A percentile compares a stretch with the other conserved stretches of the same genome.
These are phyloP conservation scores for Incurvaria masculella DNA, from an alignment of 2,888 invertebrate species.

Conservation along the genomic window DNA sequence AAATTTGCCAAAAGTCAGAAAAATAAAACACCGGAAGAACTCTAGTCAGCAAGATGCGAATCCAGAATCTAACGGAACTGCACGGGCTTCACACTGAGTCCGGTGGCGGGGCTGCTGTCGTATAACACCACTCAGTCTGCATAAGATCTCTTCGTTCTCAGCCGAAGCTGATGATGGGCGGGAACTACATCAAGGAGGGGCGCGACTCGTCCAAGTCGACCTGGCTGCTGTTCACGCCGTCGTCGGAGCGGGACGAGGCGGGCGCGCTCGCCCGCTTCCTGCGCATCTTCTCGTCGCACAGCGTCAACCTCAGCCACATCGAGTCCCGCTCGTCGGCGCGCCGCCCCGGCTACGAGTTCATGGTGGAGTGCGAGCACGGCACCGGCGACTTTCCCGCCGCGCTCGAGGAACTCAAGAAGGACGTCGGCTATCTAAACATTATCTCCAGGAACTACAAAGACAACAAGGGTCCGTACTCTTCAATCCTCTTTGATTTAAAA, in stretches of 20 bases:
- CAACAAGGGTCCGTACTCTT: conserved; percentile 68
- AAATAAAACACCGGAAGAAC: no score
- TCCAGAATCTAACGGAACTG: no score
- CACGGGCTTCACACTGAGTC: conserved; percentile 94
- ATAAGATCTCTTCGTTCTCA: conserved; percentile 36
- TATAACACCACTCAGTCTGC: no score
- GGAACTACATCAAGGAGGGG: conserved; percentile 81
- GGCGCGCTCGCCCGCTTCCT: conserved; percentile 88
- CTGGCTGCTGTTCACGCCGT: conserved; percentile 84
- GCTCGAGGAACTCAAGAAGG: conserved; percentile 67
- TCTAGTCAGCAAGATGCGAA: no score
- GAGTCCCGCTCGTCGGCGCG: conserved; percentile 87
- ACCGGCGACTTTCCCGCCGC: conserved; percentile 72
- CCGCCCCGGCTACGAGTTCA: conserved; percentile 84
- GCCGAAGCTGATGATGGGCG: conserved; percentile 79
- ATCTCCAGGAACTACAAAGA: conserved; percentile 86
- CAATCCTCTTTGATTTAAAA: no score
- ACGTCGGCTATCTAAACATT: conserved; percentile 78
- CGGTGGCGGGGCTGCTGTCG: conserved; percentile 94
- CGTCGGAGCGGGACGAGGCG: conserved; percentile 69
- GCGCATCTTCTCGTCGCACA: conserved; percentile 78
- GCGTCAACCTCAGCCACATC: conserved; percentile 86
- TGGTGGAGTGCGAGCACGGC: conserved; percentile 84
- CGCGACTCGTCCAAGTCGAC: conserved; percentile 73
- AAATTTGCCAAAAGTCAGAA: no score